Evolutionary conservation across 1,140 invertebrate species (phyloP).

Genomic region (Venustaconcha ellipsiformis): DNA sequence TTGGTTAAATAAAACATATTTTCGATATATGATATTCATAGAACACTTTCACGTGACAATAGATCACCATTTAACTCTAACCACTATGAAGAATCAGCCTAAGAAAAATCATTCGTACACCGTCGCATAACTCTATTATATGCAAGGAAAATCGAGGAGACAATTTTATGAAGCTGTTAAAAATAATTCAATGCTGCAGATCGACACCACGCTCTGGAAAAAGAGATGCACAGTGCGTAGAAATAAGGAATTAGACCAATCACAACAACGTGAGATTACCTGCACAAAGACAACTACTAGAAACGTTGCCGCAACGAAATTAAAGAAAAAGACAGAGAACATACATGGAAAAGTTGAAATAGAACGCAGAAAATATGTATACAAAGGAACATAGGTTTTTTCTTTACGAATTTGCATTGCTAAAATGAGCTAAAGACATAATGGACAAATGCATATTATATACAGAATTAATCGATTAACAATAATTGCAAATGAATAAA

Average conservation of each 20-base stretch:
- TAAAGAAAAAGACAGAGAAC: no score
- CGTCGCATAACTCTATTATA: slow-evolving; percentile 31
- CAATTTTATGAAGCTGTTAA: slow-evolving; percentile 24
- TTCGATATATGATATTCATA: slow-evolving; percentile 30
- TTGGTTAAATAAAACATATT: slow-evolving; percentile 22
- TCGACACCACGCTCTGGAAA: slow-evolving; percentile 26
- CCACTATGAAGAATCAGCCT: slow-evolving; percentile 25
- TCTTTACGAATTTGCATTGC: no score
- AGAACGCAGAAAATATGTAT: no score
- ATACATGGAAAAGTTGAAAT: no score
- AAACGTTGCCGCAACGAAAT: no score
- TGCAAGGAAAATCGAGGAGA: slow-evolving; percentile 36
- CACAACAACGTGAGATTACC: slow-evolving; percentile 5
- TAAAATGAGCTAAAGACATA: no score
- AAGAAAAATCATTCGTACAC: slow-evolving; percentile 25
- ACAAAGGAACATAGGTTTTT: no score
- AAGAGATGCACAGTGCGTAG: slow-evolving; percentile 1
- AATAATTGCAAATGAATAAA: no score
- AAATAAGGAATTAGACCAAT: neutral
- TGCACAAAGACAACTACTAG: neutral
- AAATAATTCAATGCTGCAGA: slow-evolving; percentile 25
- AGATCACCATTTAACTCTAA: slow-evolving; percentile 35
- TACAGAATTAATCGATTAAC: no score
- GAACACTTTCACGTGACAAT: slow-evolving; percentile 34
- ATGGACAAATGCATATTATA: no score